These are phyloP conservation scores for Drosophila kohkoa DNA, from an alignment of 1,140 invertebrate genomes.

Conservation along the genomic window DNA sequence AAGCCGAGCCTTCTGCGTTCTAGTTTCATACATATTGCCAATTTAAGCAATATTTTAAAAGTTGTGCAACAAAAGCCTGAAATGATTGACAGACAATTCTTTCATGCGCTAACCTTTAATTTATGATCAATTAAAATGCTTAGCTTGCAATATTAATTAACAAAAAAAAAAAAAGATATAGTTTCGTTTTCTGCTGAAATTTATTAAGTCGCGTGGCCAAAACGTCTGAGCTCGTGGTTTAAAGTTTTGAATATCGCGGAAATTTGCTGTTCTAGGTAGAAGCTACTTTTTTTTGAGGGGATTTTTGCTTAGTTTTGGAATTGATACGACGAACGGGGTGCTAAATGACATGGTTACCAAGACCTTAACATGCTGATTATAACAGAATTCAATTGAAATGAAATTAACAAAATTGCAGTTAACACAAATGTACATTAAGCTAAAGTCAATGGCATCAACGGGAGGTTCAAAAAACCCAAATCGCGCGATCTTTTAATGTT, in stretches of 20 bases:
- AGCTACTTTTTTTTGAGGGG: constrained; percentile 11
- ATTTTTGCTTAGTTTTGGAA: constrained; percentile 27
- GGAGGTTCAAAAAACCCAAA: constrained; percentile 47
- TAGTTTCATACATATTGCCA: constrained; percentile 31
- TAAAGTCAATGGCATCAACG: constrained; percentile 64
- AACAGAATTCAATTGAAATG: constrained; percentile 30
- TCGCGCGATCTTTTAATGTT: constrained; percentile 58
- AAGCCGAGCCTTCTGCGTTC: background rate
- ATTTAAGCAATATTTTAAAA: constrained; percentile 21
- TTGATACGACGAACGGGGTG: constrained; percentile 16
- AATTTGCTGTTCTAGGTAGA: constrained; percentile 30
- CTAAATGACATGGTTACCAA: constrained; percentile 49
- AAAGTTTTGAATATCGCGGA: constrained; percentile 1
- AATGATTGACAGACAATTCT: constrained; percentile 23
- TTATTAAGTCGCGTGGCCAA: constrained; percentile 59
- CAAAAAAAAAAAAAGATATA: background rate
- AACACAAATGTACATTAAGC: constrained; percentile 30
- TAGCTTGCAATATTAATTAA: constrained; percentile 32
- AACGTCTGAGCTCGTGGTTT: constrained; percentile 12
- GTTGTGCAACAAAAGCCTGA: constrained; percentile 3
- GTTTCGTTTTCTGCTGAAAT: constrained; percentile 44
- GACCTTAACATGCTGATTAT: constrained; percentile 52
- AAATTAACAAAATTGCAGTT: constrained; percentile 29
- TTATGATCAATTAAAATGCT: constrained; percentile 6
- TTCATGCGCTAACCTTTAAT: constrained; percentile 46